Conservation (phyloP, 2,113 vertebrate genomes). For the Heptranchias perlo region DNA sequence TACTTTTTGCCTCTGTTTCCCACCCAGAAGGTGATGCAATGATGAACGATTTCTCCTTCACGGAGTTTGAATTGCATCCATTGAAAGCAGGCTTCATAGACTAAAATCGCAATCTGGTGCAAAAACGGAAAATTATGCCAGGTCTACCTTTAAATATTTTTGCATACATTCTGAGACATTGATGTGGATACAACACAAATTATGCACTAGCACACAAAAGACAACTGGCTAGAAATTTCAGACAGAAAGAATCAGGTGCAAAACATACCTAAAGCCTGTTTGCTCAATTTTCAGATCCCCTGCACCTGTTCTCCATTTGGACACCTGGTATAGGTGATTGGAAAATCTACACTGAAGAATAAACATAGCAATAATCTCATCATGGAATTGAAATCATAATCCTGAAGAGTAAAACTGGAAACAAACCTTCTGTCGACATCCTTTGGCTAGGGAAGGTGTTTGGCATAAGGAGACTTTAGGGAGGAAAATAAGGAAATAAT, state of each 20-base stretch:
- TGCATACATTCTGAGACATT: neutral
- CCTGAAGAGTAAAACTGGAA: neutral
- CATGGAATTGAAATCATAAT: neutral
- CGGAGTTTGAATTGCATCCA: no score
- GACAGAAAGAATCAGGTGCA: neutral
- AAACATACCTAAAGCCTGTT: neutral
- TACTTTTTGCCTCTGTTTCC: no score
- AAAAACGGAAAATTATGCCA: no score
- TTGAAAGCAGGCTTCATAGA: no score
- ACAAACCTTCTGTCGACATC: neutral
- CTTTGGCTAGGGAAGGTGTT: neutral
- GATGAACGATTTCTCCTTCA: no score
- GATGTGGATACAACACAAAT: neutral
- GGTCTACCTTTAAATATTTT: neutral
- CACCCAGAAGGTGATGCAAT: no score
- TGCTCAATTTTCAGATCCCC: neutral
- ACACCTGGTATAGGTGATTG: neutral
- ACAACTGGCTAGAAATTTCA: neutral
- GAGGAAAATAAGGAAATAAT: neutral
- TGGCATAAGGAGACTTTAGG: neutral
- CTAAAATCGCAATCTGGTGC: no score
- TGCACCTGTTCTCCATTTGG: constrained; percentile 2
- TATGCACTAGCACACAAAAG: neutral
- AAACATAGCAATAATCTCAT: neutral
- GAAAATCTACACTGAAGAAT: neutral